These are phyloP conservation scores for Hassar affinis DNA, from an alignment of 2,113 vertebrate species.

Conservation along the genomic window DNA sequence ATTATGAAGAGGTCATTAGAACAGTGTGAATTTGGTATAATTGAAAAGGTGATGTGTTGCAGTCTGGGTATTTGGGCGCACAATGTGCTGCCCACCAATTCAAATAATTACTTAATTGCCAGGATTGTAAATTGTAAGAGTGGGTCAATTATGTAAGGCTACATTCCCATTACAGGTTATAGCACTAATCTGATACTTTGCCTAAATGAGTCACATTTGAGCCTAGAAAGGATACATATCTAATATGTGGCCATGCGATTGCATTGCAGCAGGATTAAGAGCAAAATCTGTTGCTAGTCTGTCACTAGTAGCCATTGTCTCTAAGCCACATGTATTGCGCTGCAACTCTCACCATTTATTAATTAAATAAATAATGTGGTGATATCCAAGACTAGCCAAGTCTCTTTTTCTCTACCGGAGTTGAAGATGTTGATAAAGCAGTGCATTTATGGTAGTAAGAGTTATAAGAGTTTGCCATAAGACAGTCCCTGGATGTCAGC, in stretches of 20 bases:
- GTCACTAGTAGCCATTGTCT: not conserved
- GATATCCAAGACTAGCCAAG: not conserved
- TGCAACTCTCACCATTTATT: not conserved
- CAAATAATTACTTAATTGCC: not conserved
- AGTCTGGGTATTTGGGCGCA: conserved; percentile 7
- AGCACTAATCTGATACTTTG: not conserved
- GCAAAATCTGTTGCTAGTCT: conserved; percentile 7
- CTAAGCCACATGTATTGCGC: not conserved
- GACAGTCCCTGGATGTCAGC: not conserved
- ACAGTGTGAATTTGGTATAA: not conserved
- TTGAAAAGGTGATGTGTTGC: conserved; percentile 28
- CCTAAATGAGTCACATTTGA: conserved; percentile 2
- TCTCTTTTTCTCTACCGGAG: not conserved
- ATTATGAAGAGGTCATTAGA: conserved; percentile 3
- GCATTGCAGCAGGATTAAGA: conserved; percentile 9
- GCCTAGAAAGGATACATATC: not conserved
- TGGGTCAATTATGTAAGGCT: not conserved
- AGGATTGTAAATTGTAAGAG: not conserved
- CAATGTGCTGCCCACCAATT: not conserved
- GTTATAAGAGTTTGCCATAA: conserved; percentile 15
- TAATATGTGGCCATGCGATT: conserved; percentile 7
- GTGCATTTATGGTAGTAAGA: conserved; percentile 26
- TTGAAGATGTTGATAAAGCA: conserved; percentile 12
- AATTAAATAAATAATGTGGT: not conserved
- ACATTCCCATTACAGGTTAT: conserved; percentile 18